Base-by-base conservation (phyloP, 2,888 invertebrate genomes). In the Cataglyphis altisquamis region DNA sequence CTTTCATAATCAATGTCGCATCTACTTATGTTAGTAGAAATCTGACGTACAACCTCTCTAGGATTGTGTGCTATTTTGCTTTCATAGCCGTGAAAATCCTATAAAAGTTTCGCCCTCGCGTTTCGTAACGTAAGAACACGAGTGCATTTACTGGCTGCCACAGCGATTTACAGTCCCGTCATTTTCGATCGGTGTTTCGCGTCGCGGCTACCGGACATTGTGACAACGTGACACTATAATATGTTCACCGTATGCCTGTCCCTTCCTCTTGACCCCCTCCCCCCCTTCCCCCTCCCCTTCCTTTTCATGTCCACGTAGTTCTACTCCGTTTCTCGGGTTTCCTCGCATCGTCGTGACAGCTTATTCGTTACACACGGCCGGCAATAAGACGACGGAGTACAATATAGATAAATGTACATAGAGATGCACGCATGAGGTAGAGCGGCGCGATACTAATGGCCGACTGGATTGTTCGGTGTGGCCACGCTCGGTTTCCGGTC, bases 291-390 rank as follows among this genome's bases (percentile, higher is more conserved):
- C 3, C 25, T 9, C n/a, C 25, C 4, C 8, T 52, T 52, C n/a
- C 52, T 52, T 12, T 52, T 12, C n/a, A 18, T 21, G 64, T 18
- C 39, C 55, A 3, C 60, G 55, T 41, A 70, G 45, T 45, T 70
- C 12, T 4, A 60, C 32, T 77, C 57, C 18, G 29, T 77, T 68
- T 45, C 48, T 74, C 68, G 60, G 21, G 18, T 15, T 10, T 82
- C 15, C 70, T 62, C 67, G 55, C 60, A 18, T 60, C 15, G 62
- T 60, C 15, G 62, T 55, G 36, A 62, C 52, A 63, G 25, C 84
- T 88, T 87, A 88, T 90, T 91, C 90, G 88, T 91, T 90, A 89
- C 89, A 85, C 84, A 85, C 32, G 63, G 63, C 57, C 87, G 86
- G 86, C 89, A 89, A 88, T 89, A 87, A 90, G 89, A 87, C 88